A percentile compares a stretch with the other conserved stretches of the same genome.
These are phyloP conservation scores for Coleophora flavipennella DNA, from an alignment of 2,888 invertebrate species.

Conservation along the genomic window DNA sequence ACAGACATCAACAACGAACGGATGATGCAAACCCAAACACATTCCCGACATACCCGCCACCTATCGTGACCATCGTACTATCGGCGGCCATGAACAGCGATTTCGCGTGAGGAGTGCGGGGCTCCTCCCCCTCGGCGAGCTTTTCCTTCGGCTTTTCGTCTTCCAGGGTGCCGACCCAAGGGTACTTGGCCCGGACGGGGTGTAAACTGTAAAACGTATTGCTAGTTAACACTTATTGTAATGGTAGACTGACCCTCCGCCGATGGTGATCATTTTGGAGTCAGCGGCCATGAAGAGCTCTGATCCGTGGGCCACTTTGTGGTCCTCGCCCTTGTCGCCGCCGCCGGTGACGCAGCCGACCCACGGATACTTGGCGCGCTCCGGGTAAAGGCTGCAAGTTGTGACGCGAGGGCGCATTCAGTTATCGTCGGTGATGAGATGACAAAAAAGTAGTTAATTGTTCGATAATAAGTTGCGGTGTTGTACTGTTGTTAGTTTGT, in stretches of 20 bases:
- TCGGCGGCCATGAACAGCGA: conserved; percentile 97
- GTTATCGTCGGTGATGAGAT: conserved; percentile 4
- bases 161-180: conserved; percentile 92
- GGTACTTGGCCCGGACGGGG: conserved; percentile 89
- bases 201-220: conserved; percentile 64
- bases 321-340: conserved; percentile 68
- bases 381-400: conserved; percentile 80
- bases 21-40: conserved; percentile 2
- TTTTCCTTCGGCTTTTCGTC: conserved; percentile 43
- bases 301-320: conserved; percentile 83
- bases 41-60: conserved; percentile 86
- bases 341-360: conserved; percentile 77
- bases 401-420: conserved; percentile 1
- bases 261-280: conserved; percentile 94
- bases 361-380: conserved; percentile 94
- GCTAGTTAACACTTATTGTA: neutral
- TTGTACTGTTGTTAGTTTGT: neutral
- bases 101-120: conserved; percentile 76
- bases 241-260: conserved; percentile 85
- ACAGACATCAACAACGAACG: neutral
- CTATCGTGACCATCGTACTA: conserved; percentile 92
- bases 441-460: neutral
- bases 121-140: conserved; percentile 28
- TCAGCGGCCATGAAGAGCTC: conserved; percentile 98
- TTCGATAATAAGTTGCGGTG: neutral